These are phyloP conservation scores for Panthera leo DNA, from an alignment of 2,113 vertebrate genomes.

Conservation along the genomic window DNA sequence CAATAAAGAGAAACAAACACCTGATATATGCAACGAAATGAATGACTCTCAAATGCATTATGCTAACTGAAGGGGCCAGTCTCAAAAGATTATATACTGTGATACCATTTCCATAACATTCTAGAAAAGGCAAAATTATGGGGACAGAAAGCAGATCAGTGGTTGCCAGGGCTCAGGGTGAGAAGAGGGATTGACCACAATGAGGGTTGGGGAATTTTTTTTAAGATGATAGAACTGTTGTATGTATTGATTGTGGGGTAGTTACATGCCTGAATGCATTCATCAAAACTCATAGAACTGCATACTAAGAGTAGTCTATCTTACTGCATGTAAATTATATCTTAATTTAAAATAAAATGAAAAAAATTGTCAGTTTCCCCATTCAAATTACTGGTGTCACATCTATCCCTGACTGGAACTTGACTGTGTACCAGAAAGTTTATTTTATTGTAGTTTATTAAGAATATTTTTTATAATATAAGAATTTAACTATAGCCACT, in stretches of 20 bases:
- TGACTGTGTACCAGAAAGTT: neutral
- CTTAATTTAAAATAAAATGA: neutral
- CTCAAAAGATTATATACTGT: neutral
- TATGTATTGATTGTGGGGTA: neutral
- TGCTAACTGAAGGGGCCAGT: neutral
- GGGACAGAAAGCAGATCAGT: neutral
- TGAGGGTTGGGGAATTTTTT: neutral
- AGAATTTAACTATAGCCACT: neutral
- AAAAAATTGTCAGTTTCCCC: neutral
- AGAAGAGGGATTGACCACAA: neutral
- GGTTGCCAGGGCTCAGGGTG: accelerated
- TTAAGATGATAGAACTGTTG: neutral
- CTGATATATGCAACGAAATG: neutral
- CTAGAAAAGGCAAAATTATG: neutral
- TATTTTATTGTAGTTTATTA: neutral
- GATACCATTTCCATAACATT: neutral
- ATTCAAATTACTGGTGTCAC: neutral
- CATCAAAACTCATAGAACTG: neutral
- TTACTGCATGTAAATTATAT: neutral
- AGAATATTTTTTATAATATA: neutral
- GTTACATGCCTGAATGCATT: neutral
- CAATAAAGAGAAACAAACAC: neutral
- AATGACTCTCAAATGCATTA: neutral
- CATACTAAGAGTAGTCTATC: neutral
- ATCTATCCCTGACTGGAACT: neutral